phyloP scores from a whole-genome alignment of 2,113 vertebrate genomes.

The Coracopsis vasa region DNA sequence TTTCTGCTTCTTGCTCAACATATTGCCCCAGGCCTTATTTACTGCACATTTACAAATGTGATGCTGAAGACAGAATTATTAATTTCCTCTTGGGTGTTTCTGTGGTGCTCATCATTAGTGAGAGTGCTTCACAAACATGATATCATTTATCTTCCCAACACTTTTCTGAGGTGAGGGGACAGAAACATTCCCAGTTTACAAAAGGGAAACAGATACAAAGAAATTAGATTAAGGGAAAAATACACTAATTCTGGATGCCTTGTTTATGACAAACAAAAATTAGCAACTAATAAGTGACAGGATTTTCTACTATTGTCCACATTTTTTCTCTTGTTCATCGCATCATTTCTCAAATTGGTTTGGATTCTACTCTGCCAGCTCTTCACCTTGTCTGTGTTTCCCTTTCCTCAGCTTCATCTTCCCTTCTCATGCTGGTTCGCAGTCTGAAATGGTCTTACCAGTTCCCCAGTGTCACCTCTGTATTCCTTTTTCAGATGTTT shows the following conservation, averaged over 20 bases:
- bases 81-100: background rate
- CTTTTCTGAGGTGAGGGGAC: background rate
- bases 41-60: background rate
- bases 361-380: background rate
- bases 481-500: background rate
- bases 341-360: background rate
- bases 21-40: conserved; percentile 9
- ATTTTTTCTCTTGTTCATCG: background rate
- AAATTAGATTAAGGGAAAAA: background rate
- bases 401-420: background rate
- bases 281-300: background rate
- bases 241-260: background rate
- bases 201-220: background rate
- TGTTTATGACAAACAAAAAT: background rate
- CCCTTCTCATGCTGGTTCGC: background rate
- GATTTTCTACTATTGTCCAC: background rate
- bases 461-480: background rate
- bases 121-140: background rate
- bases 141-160: background rate
- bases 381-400: background rate
- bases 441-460: background rate
- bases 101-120: background rate
- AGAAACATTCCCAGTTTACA: background rate
- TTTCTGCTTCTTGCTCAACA: background rate
- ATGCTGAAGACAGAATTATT: conserved; percentile 18